A percentile compares a stretch with the other conserved stretches of the same genome.
Evolutionary conservation across 1,140 invertebrate genomes (phyloP).

Genomic region (Drosophila athabasca): DNA sequence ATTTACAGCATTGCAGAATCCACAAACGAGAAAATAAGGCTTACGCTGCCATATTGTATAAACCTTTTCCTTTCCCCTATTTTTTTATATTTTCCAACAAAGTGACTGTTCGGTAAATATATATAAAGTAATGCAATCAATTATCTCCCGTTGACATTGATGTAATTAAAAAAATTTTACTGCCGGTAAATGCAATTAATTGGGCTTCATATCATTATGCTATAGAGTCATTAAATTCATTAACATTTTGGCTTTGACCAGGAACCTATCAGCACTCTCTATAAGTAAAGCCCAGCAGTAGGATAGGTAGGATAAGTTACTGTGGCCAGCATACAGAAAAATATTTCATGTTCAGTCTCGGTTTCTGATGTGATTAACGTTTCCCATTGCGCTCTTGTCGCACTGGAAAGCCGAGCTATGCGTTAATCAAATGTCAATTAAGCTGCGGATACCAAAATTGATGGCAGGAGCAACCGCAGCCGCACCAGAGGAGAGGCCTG

Average conservation of each 20-base stretch:
- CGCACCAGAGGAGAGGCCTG: not conserved
- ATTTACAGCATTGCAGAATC: constrained; percentile 1
- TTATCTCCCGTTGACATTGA: constrained; percentile 31
- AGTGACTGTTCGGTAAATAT: constrained; percentile 20
- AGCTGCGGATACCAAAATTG: constrained; percentile 62
- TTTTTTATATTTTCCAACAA: constrained; percentile 29
- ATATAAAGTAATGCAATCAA: constrained; percentile 36
- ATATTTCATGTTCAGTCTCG: too few relatives aligned
- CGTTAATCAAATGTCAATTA: constrained; percentile 80
- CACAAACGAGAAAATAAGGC: too few relatives aligned
- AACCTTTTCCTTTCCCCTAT: too few relatives aligned
- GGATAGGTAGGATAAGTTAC: too few relatives aligned
- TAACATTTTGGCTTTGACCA: constrained; percentile 59
- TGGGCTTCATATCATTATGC: constrained; percentile 62
- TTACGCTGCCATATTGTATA: not conserved
- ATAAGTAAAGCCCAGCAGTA: too few relatives aligned
- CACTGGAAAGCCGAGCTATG: constrained; percentile 31
- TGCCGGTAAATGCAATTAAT: constrained; percentile 70
- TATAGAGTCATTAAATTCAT: constrained; percentile 60
- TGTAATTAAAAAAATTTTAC: constrained; percentile 72
- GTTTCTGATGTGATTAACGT: constrained; percentile 53
- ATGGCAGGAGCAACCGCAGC: constrained; percentile 11
- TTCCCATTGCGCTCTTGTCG: constrained; percentile 46
- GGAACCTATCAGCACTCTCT: not conserved
- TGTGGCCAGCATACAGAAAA: too few relatives aligned